Evolutionary conservation across 2,113 vertebrate genomes (phyloP), one percentile per base, ranked within the genome.

Genomic region (Oreochromis tanganicae): DNA sequence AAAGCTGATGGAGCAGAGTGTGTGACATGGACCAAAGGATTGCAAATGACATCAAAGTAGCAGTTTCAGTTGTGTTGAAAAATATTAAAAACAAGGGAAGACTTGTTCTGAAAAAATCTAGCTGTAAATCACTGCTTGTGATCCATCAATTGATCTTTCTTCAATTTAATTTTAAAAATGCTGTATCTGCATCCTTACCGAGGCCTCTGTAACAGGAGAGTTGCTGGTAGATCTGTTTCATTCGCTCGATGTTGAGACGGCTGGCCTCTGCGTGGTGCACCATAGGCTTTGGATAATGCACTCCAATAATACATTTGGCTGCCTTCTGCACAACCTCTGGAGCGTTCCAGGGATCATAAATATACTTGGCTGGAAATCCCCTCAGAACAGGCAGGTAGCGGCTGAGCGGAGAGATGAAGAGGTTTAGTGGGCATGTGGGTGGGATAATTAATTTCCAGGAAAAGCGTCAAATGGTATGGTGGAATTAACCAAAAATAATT

Each of bases 161-260:
- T 52, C 73, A 78, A n/a, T 78, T 78, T 78, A 32, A 32, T 34
- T 50, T 19, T 34, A 52, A 43, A 38, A 66, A 63, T 68, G n/a
- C 19, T 52, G 6, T 10, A 36, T 55, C 9, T 46, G 38, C 12
- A 21, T 46, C 32, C 94, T 92, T 94, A 99, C 98, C 98, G 13
- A 99, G 96, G 91, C 98, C 98, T 89, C 98, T 96, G 87, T 99
- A 99, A 88, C 98, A 96, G 86, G 98, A 99, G 48, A 99, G 97
- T 93, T 99, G 99, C 95, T 99, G 98, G 94, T 99, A 99, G 94
- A 99, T 99, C 95, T 99, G 98, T 88, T 99, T 99, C 98, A 99
- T 99, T 27, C 98, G 97, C 89, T 99, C 98, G 38, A 99, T 99
- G 93, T 99, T 99, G 92, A 99, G 96, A 13, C 98, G 96, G 87